Percentiles rank a stretch among this genome's conserved stretches.
These are phyloP conservation scores for Scolopax bukidnonensis DNA, from an alignment of 2,797 vertebrate genomes.

Conservation along the genomic window DNA sequence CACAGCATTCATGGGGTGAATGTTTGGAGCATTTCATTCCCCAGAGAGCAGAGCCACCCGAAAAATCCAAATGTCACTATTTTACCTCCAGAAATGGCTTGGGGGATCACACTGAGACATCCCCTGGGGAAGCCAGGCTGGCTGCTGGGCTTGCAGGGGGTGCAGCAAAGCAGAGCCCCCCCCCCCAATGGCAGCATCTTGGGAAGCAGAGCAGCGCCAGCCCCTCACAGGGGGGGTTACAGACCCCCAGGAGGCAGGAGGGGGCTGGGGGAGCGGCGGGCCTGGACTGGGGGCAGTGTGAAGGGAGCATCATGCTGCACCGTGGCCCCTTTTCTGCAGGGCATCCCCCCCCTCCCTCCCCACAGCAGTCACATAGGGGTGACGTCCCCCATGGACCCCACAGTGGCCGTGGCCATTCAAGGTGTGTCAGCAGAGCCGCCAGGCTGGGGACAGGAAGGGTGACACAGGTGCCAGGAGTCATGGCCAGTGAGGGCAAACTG, in stretches of 20 bases:
- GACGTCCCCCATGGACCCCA: background rate
- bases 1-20: background rate
- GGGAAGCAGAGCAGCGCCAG: background rate
- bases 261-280: background rate
- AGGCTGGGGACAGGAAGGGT: background rate
- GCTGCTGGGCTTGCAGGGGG: background rate
- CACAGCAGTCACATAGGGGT: accelerated
- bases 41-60: background rate
- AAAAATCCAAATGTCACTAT: background rate
- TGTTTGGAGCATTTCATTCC: background rate
- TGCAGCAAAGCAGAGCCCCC: background rate
- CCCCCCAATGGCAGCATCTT: background rate
- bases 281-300: background rate
- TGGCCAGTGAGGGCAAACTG: background rate
- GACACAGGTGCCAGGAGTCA: background rate
- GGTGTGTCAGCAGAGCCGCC: accelerated
- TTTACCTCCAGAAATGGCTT: background rate
- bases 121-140: background rate
- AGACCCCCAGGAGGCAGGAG: background rate
- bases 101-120: background rate
- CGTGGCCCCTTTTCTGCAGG: background rate
- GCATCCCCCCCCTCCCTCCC: background rate
- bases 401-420: accelerated
- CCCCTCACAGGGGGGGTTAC: background rate
- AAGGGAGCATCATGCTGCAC: background rate